A percentile compares a stretch with the other conserved stretches of the same genome.
phyloP scores from a whole-genome alignment of 2,797 vertebrate genomes.

The Lutra lutra region DNA sequence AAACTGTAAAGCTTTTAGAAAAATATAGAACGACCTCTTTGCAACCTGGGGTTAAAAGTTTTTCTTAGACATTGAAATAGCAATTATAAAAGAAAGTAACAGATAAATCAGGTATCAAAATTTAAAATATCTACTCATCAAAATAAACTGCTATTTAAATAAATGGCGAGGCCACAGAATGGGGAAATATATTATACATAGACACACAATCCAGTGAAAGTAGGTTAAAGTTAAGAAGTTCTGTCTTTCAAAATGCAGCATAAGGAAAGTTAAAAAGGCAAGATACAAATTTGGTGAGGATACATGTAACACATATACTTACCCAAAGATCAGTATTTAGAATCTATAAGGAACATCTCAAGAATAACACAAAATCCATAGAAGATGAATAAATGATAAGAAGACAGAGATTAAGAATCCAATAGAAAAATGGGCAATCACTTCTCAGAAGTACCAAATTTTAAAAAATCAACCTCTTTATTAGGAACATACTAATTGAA shows the following conservation, averaged over 20 bases:
- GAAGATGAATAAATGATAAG: not conserved
- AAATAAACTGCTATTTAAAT: not conserved
- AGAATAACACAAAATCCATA: not conserved
- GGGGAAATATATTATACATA: not conserved
- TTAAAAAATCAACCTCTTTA: not conserved
- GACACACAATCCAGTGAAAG: not conserved
- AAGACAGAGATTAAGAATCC: not conserved
- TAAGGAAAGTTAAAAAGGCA: not conserved
- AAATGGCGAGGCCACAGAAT: not conserved
- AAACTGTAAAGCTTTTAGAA: not conserved
- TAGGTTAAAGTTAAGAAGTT: constrained; percentile 20
- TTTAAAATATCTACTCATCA: not conserved
- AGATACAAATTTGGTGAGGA: not conserved
- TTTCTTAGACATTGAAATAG: not conserved
- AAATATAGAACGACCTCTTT: not conserved
- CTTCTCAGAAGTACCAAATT: not conserved
- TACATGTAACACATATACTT: not conserved
- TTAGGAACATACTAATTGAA: not conserved
- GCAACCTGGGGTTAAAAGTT: not conserved
- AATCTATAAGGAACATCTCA: not conserved
- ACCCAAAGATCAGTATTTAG: not conserved
- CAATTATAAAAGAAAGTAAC: not conserved
- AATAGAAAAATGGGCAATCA: not conserved
- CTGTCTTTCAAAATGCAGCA: not conserved
- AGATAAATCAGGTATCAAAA: not conserved